phyloP scores from a whole-genome alignment of 2,888 invertebrate genomes.

The Tuta absoluta region DNA sequence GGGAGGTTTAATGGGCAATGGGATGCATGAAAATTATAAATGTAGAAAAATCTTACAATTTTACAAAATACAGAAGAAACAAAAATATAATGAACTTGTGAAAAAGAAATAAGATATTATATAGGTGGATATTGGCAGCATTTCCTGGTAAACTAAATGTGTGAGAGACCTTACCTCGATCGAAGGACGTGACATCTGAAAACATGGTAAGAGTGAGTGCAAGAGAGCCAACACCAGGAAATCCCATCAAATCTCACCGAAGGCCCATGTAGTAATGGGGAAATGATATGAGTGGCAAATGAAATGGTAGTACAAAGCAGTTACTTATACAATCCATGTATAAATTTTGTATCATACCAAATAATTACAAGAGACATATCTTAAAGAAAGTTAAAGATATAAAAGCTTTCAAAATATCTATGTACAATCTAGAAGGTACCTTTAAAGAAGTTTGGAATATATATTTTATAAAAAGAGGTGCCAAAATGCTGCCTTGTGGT shows the following conservation, averaged over 20 bases:
- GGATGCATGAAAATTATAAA: conserved; percentile 32
- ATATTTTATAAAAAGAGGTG: too few species aligned
- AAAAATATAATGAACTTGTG: not conserved
- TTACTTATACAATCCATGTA: conserved; percentile 48
- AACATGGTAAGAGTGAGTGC: conserved; percentile 67
- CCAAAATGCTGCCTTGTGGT: too few species aligned
- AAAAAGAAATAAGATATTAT: conserved; percentile 36
- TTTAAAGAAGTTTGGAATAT: too few species aligned
- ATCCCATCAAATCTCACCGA: conserved; percentile 62
- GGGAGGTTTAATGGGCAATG: conserved; percentile 29
- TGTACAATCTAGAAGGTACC: too few species aligned
- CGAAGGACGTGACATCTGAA: conserved; percentile 72
- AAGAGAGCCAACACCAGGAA: conserved; percentile 58
- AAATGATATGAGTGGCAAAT: conserved; percentile 33
- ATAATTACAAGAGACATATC: conserved; percentile 35
- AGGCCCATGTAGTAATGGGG: not conserved
- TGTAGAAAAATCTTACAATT: not conserved
- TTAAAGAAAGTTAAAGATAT: not conserved
- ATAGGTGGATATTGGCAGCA: conserved; percentile 63
- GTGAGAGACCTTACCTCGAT: conserved; percentile 72
- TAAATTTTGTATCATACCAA: conserved; percentile 28
- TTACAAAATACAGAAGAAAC: not conserved
- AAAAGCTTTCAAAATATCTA: too few species aligned
- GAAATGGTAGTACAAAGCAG: conserved; percentile 72
- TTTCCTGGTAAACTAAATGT: conserved; percentile 67